These are phyloP conservation scores for Sweltsa coloradensis DNA, from an alignment of 1,140 invertebrate species.

Conservation along the genomic window DNA sequence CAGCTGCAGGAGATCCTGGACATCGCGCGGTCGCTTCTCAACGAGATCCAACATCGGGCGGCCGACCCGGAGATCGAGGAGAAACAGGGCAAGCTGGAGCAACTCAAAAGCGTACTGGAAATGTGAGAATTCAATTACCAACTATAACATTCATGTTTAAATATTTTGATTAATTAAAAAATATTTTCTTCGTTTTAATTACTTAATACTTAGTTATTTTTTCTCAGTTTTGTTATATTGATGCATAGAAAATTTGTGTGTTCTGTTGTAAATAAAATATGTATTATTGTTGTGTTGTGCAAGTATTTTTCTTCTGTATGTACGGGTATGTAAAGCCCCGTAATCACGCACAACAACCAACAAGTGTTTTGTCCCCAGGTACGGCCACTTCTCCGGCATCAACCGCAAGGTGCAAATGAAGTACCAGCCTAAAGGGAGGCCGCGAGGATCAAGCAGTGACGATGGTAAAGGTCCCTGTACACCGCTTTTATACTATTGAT, in stretches of 20 bases:
- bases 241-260: too few species aligned
- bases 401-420: slow-evolving; percentile 99
- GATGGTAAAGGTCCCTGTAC: slow-evolving; percentile 59
- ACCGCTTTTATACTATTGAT: slow-evolving; percentile 17
- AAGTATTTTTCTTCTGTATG: slow-evolving; percentile 3
- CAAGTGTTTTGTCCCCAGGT: slow-evolving; percentile 58
- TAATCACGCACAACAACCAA: too few species aligned
- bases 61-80: slow-evolving; percentile 91
- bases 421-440: slow-evolving; percentile 91
- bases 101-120: slow-evolving; percentile 95
- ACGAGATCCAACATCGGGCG: slow-evolving; percentile 73
- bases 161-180: neutral
- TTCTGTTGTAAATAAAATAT: too few species aligned
- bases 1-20: slow-evolving; percentile 96
- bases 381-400: slow-evolving; percentile 99
- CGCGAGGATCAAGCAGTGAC: slow-evolving; percentile 86
- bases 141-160: neutral
- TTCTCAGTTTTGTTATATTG: neutral
- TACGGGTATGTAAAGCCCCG: too few species aligned
- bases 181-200: neutral
- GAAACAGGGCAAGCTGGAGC: slow-evolving; percentile 92
- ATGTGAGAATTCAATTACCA: slow-evolving; percentile 74
- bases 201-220: neutral
- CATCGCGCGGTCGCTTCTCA: slow-evolving; percentile 76
- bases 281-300: slow-evolving; percentile 1